Conservation (phyloP, 1,140 invertebrate species). For the Drosophila yakuba region DNA sequence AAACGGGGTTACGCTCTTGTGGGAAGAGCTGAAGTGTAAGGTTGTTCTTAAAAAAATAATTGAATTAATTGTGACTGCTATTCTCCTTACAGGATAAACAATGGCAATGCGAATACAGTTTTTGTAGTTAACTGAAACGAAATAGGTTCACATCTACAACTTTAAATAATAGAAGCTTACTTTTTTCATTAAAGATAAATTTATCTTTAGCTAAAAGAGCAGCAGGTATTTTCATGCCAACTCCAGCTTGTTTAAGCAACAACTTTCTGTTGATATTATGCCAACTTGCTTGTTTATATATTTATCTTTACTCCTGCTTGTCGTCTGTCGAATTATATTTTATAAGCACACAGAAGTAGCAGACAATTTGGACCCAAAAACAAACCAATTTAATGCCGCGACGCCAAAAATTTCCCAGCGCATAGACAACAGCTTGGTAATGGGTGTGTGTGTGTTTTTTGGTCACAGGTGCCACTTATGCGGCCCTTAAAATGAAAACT, state of each 20-base stretch:
- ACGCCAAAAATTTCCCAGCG: slow-evolving; percentile 31
- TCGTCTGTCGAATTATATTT: slow-evolving; percentile 74
- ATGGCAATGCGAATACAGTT: no score
- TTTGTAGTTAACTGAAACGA: no score
- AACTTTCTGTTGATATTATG: slow-evolving; percentile 33
- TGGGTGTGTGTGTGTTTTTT: slow-evolving; percentile 31
- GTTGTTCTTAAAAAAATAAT: neutral
- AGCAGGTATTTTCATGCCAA: slow-evolving; percentile 19
- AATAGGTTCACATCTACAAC: no score
- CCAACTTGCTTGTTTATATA: slow-evolving; percentile 45
- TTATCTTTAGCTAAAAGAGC: no score
- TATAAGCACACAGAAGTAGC: slow-evolving; percentile 53
- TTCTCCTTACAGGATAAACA: no score
- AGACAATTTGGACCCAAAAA: slow-evolving; percentile 44
- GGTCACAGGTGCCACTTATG: slow-evolving; percentile 78
- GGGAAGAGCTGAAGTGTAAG: neutral
- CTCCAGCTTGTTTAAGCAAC: slow-evolving; percentile 43
- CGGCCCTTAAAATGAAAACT: slow-evolving; percentile 28
- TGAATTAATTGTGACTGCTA: no score
- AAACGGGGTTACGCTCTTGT: slow-evolving; percentile 27
- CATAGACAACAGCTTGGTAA: slow-evolving; percentile 37
- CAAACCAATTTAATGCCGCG: slow-evolving; percentile 49
- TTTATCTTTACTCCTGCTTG: slow-evolving; percentile 52
- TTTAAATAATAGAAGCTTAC: no score
- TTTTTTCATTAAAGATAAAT: no score